These are phyloP conservation scores for Apteryx mantelli DNA, from an alignment of 2,113 vertebrate species.

Conservation along the genomic window DNA sequence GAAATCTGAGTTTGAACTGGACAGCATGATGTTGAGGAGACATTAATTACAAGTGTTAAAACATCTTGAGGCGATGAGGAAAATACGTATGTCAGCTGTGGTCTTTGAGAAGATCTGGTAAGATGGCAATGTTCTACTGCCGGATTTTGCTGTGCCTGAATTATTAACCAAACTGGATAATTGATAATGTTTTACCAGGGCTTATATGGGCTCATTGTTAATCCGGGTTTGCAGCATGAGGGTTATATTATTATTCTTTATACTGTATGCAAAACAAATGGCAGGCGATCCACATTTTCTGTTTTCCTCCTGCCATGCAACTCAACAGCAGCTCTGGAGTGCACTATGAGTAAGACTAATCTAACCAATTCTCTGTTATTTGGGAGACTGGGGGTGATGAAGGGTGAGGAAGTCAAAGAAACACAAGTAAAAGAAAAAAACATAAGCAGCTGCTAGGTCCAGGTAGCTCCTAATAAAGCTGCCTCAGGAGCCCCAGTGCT, in stretches of 20 bases:
- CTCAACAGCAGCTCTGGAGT: not conserved
- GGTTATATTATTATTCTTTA: not conserved
- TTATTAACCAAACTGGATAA: not conserved
- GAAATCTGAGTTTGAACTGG: not conserved
- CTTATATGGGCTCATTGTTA: not conserved
- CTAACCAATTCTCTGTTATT: not conserved
- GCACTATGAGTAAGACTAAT: not conserved
- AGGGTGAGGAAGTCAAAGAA: not conserved
- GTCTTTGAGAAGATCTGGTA: not conserved
- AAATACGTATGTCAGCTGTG: not conserved
- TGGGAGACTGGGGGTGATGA: not conserved
- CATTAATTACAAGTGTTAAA: not conserved
- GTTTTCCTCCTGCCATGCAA: not conserved
- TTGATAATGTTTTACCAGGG: not conserved
- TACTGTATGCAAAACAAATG: not conserved
- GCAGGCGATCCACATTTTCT: not conserved
- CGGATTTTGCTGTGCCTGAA: not conserved
- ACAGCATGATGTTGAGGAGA: accelerated
- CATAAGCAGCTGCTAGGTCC: not conserved
- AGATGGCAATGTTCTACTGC: not conserved
- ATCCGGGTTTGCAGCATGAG: not conserved
- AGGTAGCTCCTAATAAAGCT: not conserved
- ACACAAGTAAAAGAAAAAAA: not conserved
- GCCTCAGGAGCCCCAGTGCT: not conserved
- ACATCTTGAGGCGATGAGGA: accelerated